phyloP scores from a whole-genome alignment of 2,113 vertebrate species.

The Panthera leo region DNA sequence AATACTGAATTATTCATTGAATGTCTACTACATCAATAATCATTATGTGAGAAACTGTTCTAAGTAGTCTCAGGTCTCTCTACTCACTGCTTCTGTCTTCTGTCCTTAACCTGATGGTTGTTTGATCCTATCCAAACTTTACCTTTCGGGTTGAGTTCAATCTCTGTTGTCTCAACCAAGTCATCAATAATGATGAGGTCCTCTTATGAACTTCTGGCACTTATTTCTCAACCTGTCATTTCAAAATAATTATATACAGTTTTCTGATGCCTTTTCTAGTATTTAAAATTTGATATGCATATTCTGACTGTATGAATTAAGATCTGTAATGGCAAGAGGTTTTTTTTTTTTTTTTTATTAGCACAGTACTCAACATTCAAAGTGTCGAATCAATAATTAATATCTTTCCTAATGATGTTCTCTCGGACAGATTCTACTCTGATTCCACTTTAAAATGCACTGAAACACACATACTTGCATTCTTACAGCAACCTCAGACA shows the following conservation, averaged over 20 bases:
- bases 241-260: conserved; percentile 1
- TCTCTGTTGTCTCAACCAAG: not conserved
- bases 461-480: not conserved
- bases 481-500: not conserved
- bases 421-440: conserved; percentile 20
- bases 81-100: not conserved
- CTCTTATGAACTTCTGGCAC: not conserved
- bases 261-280: not conserved
- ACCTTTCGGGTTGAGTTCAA: not conserved
- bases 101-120: not conserved
- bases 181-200: not conserved
- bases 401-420: not conserved
- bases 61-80: not conserved
- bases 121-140: not conserved
- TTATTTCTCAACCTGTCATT: conserved; percentile 10
- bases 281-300: not conserved
- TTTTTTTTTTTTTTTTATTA: conserved; percentile 7
- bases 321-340: not conserved
- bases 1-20: not conserved
- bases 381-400: conserved; percentile 30
- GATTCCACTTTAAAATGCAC: conserved; percentile 29
- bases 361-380: not conserved
- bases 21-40: not conserved
- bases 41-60: not conserved
- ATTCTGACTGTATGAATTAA: conserved; percentile 34